Evolutionary conservation across 2,113 vertebrate species (phyloP), one percentile per base, ranked within the genome.

Genomic region (Anser brachyrhynchus): DNA sequence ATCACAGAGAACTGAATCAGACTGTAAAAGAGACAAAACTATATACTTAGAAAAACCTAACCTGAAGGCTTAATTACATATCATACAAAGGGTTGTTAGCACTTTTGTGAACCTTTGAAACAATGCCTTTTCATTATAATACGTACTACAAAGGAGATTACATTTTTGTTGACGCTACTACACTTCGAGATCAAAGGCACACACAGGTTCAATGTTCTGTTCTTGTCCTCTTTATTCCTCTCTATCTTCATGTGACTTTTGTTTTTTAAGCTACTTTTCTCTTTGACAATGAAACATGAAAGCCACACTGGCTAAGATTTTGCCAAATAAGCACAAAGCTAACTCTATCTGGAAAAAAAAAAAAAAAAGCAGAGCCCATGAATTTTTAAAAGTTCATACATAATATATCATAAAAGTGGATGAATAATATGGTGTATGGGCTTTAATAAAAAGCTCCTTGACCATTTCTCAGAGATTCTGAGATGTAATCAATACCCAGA

Each of bases 371-470:
- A 97, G 92, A 95, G 92, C 90, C 96, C 95, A 98, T 98, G 98
- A 98, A 98, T 98, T 98, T 98, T 99, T 98, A 97, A 98, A 94
- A 97, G 97, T 98, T 98, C 97, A 99, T 99, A 98, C 98, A 99
- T 99, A 99, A 99, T 98, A 98, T 98, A 99, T 99, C 98, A 99
- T 97, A 97, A 98, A 97, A 96, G 95, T 96, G 92, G 97, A 97
- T 97, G 98, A 98, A 97, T 98, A 98, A 98, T 99, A 98, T 39
- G 94, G 95, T 97, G 96, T 92, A 89, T 51, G 64, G 96, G 98
- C 97, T 98, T 98, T 97, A 98, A 98, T 98, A 98, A 98, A 98
- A 98, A 98, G 96, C 96, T 98, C 97, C 97, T 97, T 98, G 98
- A 98, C 98, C 98, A 98, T 98, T 97, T 98, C 98, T 98, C 98